Conservation (phyloP, 1,140 invertebrate genomes). For the Luehdorfia chinensis region DNA sequence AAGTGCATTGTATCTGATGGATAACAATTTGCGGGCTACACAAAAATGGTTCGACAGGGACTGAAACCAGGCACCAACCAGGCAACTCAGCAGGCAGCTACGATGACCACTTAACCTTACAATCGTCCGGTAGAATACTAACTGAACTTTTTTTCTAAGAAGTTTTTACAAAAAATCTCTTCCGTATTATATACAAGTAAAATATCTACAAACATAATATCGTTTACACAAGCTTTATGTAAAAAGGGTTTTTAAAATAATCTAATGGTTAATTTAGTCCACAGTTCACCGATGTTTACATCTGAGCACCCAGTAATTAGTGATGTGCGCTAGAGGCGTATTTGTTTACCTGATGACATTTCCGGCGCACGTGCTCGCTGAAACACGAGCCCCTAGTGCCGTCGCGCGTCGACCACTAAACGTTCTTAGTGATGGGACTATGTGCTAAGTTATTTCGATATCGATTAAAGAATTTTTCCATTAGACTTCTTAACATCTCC, state of each 20-base stretch:
- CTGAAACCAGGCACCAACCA: too few species aligned
- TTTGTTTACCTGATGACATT: slow-evolving; percentile 72
- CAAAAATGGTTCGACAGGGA: too few species aligned
- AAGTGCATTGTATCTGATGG: too few species aligned
- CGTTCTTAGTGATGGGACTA: slow-evolving; percentile 23
- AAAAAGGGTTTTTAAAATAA: too few species aligned
- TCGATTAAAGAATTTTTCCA: slow-evolving; percentile 5
- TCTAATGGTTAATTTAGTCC: slow-evolving; percentile 7
- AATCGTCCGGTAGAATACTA: too few species aligned
- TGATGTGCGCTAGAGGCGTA: slow-evolving; percentile 32
- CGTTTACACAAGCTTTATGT: too few species aligned
- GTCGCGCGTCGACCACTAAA: slow-evolving; percentile 25
- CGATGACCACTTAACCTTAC: too few species aligned
- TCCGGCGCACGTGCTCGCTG: slow-evolving; percentile 60
- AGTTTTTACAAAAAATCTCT: too few species aligned
- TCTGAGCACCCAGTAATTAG: slow-evolving; percentile 25
- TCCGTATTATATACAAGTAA: background rate
- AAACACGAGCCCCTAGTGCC: slow-evolving; percentile 42
- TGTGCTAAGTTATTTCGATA: slow-evolving; percentile 31
- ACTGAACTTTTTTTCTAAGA: too few species aligned
- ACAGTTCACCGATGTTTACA: slow-evolving; percentile 16
- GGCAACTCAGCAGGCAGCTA: too few species aligned
- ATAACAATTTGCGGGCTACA: too few species aligned
- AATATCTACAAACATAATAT: background rate
- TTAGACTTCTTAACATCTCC: background rate